A percentile compares a stretch with the other conserved stretches of the same genome.
Evolutionary conservation across 2,888 invertebrate genomes (phyloP).

Genomic region (Chrysodeixis includens): DNA sequence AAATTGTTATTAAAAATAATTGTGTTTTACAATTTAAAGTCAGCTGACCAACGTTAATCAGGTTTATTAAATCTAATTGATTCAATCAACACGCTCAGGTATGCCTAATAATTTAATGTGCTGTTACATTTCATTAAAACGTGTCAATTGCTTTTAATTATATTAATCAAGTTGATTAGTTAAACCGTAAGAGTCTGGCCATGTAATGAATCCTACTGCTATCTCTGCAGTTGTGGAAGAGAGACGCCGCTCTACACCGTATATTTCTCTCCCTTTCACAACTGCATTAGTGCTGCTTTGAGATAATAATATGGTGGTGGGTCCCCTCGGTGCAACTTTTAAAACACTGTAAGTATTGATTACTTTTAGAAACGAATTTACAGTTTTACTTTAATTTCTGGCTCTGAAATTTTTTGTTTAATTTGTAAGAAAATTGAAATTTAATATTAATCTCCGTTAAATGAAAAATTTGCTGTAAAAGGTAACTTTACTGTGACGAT

Average conservation of each 20-base stretch:
- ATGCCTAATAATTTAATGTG: background rate
- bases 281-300: too few species aligned
- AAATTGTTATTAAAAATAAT: too few species aligned
- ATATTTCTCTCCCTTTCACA: too few species aligned
- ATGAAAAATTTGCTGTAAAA: background rate
- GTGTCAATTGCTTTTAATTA: constrained; percentile 4
- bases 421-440: background rate
- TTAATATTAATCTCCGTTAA: background rate
- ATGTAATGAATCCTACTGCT: background rate
- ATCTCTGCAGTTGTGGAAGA: too few species aligned
- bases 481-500: background rate
- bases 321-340: too few species aligned
- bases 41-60: background rate
- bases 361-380: too few species aligned
- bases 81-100: background rate
- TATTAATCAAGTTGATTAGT: background rate
- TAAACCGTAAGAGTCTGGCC: background rate
- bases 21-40: too few species aligned
- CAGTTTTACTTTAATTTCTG: too few species aligned
- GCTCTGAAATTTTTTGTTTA: background rate
- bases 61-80: background rate
- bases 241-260: too few species aligned
- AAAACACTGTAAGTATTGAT: too few species aligned
- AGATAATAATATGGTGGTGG: too few species aligned
- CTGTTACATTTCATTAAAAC: constrained; percentile 4